These are phyloP conservation scores for Argyresthia albistria DNA, from an alignment of 2,888 invertebrate genomes.

Conservation along the genomic window DNA sequence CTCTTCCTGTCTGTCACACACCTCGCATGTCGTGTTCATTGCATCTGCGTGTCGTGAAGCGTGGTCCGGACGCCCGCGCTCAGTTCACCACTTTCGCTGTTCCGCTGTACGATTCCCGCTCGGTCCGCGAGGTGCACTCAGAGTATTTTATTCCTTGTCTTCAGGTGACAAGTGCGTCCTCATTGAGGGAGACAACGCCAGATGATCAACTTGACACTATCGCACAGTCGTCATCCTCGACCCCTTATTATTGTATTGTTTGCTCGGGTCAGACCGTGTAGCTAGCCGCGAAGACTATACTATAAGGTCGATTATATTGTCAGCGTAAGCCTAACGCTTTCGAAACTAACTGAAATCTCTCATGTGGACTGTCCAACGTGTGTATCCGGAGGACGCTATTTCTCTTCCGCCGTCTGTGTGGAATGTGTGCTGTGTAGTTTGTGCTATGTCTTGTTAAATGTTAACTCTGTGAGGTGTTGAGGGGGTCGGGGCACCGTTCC, in stretches of 20 bases:
- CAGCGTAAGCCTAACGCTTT: slow-evolving; percentile 72
- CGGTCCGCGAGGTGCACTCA: slow-evolving; percentile 64
- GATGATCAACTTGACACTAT: slow-evolving; percentile 67
- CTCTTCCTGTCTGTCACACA: slow-evolving; percentile 17
- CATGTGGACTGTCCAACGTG: slow-evolving; percentile 59
- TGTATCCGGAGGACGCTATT: slow-evolving; percentile 67
- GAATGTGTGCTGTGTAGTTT: too few species aligned
- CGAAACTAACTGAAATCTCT: slow-evolving; percentile 43
- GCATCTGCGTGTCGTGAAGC: slow-evolving; percentile 50
- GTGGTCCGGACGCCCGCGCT: slow-evolving; percentile 65
- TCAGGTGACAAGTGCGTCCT: slow-evolving; percentile 88
- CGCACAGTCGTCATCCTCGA: slow-evolving; percentile 61
- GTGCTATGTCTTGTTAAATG: slow-evolving; percentile 28
- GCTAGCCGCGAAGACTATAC: slow-evolving; percentile 66
- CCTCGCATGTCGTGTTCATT: slow-evolving; percentile 18
- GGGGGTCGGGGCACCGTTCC: slow-evolving; percentile 20
- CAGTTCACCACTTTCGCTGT: slow-evolving; percentile 65
- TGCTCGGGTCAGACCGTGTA: slow-evolving; percentile 58
- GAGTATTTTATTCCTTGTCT: slow-evolving; percentile 76
- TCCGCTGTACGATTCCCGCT: slow-evolving; percentile 62
- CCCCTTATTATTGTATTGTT: slow-evolving; percentile 56
- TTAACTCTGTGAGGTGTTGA: slow-evolving; percentile 24
- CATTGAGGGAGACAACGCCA: slow-evolving; percentile 80
- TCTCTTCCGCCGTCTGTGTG: slow-evolving; percentile 45
- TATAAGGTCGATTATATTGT: slow-evolving; percentile 67